Evolutionary conservation across 1,140 invertebrate species (phyloP).

Genomic region (Eubasilissa regina): DNA sequence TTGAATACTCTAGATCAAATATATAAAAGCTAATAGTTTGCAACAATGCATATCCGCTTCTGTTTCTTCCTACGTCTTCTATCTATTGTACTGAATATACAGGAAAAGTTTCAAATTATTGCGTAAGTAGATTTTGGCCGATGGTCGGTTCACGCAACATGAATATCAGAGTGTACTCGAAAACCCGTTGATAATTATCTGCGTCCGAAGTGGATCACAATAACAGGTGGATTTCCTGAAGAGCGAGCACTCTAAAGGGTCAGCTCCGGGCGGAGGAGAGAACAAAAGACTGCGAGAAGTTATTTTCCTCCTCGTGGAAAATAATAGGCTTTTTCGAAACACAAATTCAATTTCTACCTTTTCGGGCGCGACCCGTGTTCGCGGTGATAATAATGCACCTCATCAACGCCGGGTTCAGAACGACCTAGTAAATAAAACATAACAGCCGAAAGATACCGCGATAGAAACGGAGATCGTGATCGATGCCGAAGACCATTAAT

Average conservation of each 20-base stretch:
- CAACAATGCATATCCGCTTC: no score
- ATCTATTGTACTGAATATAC: no score
- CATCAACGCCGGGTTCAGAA: conserved; percentile 2
- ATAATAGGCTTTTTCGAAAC: conserved; percentile 36
- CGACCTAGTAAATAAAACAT: conserved; percentile 5
- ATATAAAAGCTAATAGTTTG: no score
- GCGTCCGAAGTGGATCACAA: conserved; percentile 12
- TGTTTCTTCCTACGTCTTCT: no score
- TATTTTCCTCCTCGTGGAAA: conserved; percentile 26
- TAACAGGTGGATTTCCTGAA: conserved; percentile 20
- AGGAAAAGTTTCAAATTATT: no score
- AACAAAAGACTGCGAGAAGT: conserved; percentile 37
- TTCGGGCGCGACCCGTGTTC: conserved; percentile 4
- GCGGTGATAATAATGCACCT: conserved; percentile 25
- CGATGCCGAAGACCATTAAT: background rate
- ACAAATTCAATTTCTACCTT: conserved; percentile 40
- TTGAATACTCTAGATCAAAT: no score
- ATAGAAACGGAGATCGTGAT: background rate
- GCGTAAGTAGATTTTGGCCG: no score
- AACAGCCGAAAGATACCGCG: background rate
- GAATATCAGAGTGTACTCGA: conserved; percentile 7
- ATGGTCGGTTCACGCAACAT: background rate
- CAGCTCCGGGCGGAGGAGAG: conserved; percentile 4
- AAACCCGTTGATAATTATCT: conserved; percentile 6
- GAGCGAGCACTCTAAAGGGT: conserved; percentile 24